Conservation (phyloP, 2,113 vertebrate species). For the Pelobates fuscus region DNA sequence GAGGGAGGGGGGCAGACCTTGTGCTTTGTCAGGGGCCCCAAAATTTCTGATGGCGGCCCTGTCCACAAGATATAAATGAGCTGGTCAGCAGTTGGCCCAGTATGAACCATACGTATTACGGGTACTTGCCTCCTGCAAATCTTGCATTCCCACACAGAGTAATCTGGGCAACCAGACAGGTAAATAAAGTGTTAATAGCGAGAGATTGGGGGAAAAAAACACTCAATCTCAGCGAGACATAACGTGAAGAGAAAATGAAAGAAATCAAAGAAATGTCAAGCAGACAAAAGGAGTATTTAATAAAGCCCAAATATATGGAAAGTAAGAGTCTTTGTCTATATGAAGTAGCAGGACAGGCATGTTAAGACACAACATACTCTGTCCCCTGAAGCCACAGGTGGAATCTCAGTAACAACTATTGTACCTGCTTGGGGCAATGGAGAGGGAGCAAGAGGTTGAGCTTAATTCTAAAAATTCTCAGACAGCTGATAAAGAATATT, state of each 20-base stretch:
- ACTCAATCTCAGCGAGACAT: no score
- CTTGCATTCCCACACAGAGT: no score
- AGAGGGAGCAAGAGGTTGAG: not conserved
- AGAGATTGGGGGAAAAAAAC: no score
- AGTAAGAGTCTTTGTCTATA: not conserved
- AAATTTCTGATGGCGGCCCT: no score
- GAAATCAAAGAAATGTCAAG: not conserved
- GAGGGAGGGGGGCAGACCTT: no score
- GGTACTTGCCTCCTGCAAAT: no score
- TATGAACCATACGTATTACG: no score
- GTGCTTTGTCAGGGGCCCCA: no score
- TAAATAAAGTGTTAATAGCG: no score
- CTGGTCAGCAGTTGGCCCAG: no score
- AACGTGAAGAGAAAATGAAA: not conserved
- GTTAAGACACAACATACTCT: slow-evolving; percentile 9
- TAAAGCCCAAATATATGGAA: not conserved
- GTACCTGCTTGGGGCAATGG: slow-evolving; percentile 1
- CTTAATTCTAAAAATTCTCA: slow-evolving; percentile 26
- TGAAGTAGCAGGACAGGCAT: slow-evolving; percentile 8
- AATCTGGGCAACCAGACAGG: no score
- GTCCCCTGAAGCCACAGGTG: slow-evolving; percentile 32
- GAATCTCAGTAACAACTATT: not conserved
- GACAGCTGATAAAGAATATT: slow-evolving; percentile 35
- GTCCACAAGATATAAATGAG: no score
- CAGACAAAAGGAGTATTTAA: not conserved